Percentiles rank a stretch among this genome's conserved stretches.
These are phyloP conservation scores for Galago senegalensis DNA, from an alignment of 2,797 vertebrate species.

Conservation along the genomic window DNA sequence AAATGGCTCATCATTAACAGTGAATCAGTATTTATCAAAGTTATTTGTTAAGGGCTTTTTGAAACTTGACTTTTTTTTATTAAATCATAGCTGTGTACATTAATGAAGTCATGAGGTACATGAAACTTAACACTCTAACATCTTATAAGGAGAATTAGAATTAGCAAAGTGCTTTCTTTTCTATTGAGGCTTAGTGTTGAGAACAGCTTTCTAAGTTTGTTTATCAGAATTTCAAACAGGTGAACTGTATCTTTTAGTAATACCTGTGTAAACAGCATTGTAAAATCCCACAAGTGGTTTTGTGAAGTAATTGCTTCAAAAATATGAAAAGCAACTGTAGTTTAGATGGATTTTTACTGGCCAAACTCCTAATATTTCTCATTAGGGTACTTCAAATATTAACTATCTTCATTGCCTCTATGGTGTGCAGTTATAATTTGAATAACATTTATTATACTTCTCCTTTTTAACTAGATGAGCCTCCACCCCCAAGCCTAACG, in stretches of 20 bases:
- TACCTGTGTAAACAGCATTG: neutral
- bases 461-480: constrained; percentile 25
- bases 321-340: neutral
- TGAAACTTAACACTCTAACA: neutral
- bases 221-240: constrained; percentile 30
- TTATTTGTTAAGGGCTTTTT: neutral
- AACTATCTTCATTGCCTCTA: neutral
- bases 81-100: too few species aligned
- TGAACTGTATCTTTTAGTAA: constrained; percentile 36
- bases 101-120: too few species aligned
- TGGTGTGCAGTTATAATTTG: neutral
- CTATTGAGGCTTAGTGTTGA: neutral
- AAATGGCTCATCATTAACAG: neutral
- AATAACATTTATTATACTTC: constrained; percentile 25
- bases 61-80: neutral
- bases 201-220: constrained; percentile 39
- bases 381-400: constrained; percentile 1
- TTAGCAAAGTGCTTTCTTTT: constrained; percentile 28
- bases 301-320: constrained; percentile 54
- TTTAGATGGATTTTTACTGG: constrained; percentile 20
- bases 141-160: constrained; percentile 22
- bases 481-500: neutral
- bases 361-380: neutral
- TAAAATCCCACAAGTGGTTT: constrained; percentile 35
- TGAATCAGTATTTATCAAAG: neutral